Evolutionary conservation across 1,140 invertebrate species (phyloP), one percentile per base, ranked within the genome.

Genomic region (Ridgeia piscesae): DNA sequence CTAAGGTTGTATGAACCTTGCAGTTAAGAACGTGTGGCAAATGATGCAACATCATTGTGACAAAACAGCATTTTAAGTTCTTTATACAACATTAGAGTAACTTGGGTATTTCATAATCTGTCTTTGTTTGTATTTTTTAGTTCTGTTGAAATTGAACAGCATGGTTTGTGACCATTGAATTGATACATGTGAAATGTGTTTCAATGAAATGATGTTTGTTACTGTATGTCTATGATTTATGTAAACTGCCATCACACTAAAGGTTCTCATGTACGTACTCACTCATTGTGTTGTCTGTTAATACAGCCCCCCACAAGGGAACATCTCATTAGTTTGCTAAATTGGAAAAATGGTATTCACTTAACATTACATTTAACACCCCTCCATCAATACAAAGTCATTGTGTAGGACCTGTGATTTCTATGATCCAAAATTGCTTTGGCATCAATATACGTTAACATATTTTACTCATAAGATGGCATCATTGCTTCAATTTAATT

Each of bases 161-260:
- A 31, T 77, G 58, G 27, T 77, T 77, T 77, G 58, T 77, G 17
- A 77, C 58, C 14, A 21, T 21, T 77, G 58, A 4, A 42, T 42
- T 42, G 42, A 42, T 42, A 42, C 42, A 42, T 21, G 58, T 77
- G 2, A 77, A 27, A 21, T 77, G 11, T 77, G 58, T 77, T 4
- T 77, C 58, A 21, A 17, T 6, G 58, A 77, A 17, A 21, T 77
- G 58, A 77, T 21, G 58, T 77, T 21, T 77, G 58, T 77, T 27
- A 77, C 58, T 77, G 14, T 77, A 77, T 42, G 42, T 42, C 17
- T 31, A 77, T 77, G 27, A 17, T 77, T 77, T 77, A 21, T 77
- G 58, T 77, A 77, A 77, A 77, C 58, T 77, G 58, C 58, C 58
- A 77, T 31, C 58, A 77, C 58, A 77, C 58, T 77, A 77, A 77